Conservation (phyloP, 1,140 invertebrate species). For the Leptinotarsa defecta region DNA sequence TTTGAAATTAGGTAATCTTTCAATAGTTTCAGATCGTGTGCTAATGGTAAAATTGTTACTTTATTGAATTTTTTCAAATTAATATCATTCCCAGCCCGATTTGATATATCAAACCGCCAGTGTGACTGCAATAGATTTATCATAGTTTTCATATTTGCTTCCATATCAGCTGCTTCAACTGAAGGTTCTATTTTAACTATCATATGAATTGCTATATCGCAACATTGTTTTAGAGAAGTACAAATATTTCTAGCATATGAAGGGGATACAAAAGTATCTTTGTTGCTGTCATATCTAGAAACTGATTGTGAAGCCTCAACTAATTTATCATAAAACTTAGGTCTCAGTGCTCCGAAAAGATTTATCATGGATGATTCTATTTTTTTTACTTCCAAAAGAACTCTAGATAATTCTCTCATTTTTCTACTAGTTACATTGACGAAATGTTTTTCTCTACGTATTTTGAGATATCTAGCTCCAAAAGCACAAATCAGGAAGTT, state of each 20-base stretch:
- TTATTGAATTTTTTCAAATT: slow-evolving; percentile 52
- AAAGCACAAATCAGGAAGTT: slow-evolving; percentile 38
- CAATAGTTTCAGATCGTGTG: slow-evolving; percentile 50
- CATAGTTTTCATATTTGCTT: slow-evolving; percentile 38
- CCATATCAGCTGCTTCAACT: slow-evolving; percentile 32
- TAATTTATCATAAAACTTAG: slow-evolving; percentile 34
- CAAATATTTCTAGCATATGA: slow-evolving; percentile 41
- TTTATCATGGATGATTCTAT: slow-evolving; percentile 25
- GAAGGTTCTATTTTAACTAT: slow-evolving; percentile 15
- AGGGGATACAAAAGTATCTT: slow-evolving; percentile 34
- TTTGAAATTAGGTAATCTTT: slow-evolving; percentile 46
- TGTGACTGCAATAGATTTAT: slow-evolving; percentile 39
- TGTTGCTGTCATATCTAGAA: slow-evolving; percentile 30
- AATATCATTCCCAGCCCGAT: slow-evolving; percentile 43
- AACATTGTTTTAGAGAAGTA: slow-evolving; percentile 43
- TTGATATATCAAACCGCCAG: slow-evolving; percentile 43
- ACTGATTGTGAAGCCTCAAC: slow-evolving; percentile 35
- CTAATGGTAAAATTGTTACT: slow-evolving; percentile 51
- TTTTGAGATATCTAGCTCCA: slow-evolving; percentile 35
- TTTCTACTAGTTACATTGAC: slow-evolving; percentile 34
- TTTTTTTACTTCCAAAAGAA: slow-evolving; percentile 37
- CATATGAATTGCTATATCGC: slow-evolving; percentile 34
- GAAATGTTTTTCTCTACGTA: slow-evolving; percentile 39
- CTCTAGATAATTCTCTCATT: slow-evolving; percentile 41
- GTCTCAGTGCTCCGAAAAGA: slow-evolving; percentile 36